Percentiles rank a stretch among this genome's conserved stretches.
These are phyloP conservation scores for Canis aureus DNA, from an alignment of 2,113 vertebrate species.

Conservation along the genomic window DNA sequence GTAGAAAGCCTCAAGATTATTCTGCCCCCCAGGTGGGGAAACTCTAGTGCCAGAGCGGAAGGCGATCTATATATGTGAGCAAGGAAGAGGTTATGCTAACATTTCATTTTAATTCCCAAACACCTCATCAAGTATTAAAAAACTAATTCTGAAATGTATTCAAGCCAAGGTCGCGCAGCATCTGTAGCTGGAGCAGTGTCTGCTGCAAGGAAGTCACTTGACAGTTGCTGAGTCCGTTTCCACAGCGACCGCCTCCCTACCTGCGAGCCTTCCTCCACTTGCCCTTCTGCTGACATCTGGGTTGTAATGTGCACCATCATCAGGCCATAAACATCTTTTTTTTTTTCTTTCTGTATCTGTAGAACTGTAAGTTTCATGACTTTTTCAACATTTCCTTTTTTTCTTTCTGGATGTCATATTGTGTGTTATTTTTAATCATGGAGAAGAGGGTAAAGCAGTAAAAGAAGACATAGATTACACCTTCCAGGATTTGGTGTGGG, in stretches of 20 bases:
- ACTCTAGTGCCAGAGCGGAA: not conserved
- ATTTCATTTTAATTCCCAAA: slow-evolving; percentile 29
- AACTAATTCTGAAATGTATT: not conserved
- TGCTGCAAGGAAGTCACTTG: not conserved
- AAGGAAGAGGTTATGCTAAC: not conserved
- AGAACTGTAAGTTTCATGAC: not conserved
- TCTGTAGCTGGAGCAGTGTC: not conserved
- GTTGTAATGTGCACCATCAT: not conserved
- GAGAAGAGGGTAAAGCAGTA: not conserved
- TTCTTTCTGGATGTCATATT: not conserved
- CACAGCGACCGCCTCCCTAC: not conserved
- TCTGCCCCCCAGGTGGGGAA: not conserved
- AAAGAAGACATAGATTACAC: not conserved
- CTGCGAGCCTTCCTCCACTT: not conserved
- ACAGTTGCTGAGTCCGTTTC: not conserved
- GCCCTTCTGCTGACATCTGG: not conserved
- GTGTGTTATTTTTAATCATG: not conserved
- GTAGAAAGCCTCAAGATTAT: not conserved
- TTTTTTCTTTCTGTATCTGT: not conserved
- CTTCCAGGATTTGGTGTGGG: not conserved
- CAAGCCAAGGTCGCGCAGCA: not conserved
- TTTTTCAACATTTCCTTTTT: not conserved
- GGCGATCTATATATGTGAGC: not conserved
- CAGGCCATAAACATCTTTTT: not conserved
- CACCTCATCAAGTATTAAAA: not conserved